Evolutionary conservation across 2,113 vertebrate genomes (phyloP).

Genomic region (Hydrolagus affinis): DNA sequence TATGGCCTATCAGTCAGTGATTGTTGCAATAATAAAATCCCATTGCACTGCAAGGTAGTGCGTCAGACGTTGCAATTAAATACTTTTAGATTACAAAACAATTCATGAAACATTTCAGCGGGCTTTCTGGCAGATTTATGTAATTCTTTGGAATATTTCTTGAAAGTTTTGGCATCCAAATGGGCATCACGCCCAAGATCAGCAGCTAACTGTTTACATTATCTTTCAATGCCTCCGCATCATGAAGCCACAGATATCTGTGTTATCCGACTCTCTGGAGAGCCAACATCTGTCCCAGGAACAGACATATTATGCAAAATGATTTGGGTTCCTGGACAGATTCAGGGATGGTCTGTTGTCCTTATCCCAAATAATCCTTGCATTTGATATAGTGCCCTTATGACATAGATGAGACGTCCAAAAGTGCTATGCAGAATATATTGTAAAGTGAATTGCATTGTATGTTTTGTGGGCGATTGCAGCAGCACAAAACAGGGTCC

Average conservation of each 20-base stretch:
- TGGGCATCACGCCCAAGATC: background rate
- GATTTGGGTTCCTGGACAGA: background rate
- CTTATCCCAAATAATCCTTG: too few species aligned
- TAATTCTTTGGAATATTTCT: background rate
- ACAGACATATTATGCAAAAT: background rate
- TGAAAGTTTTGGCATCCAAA: background rate
- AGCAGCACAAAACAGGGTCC: too few species aligned
- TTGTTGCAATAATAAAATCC: background rate
- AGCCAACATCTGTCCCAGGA: too few species aligned
- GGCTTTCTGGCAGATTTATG: background rate
- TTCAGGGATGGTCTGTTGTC: too few species aligned
- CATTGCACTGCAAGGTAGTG: background rate
- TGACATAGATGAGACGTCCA: too few species aligned
- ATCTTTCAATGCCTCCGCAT: background rate
- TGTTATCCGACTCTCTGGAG: background rate
- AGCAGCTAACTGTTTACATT: background rate
- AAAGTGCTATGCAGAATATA: too few species aligned
- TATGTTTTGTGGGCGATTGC: too few species aligned
- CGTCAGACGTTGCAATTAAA: background rate
- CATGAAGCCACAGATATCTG: background rate
- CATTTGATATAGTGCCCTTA: too few species aligned
- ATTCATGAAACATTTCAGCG: background rate
- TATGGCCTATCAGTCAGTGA: background rate
- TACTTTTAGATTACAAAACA: background rate
- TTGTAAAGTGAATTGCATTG: too few species aligned